These are phyloP conservation scores for Ernsta delagoae DNA, from an alignment of 2,888 invertebrate species.

Conservation along the genomic window DNA sequence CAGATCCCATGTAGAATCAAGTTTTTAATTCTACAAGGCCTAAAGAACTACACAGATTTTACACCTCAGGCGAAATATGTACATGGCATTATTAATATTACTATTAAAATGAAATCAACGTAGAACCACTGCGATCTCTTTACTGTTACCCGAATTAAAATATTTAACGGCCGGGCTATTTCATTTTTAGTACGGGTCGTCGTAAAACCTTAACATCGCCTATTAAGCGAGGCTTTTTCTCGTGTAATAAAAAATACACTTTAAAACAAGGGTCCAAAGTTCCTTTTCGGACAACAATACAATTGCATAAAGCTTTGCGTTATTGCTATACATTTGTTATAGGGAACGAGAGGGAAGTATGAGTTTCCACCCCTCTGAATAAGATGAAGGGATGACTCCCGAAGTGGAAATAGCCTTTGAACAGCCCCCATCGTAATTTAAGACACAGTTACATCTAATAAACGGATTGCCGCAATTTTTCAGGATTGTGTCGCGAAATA, in stretches of 20 bases:
- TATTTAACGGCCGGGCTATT: slow-evolving; percentile 12
- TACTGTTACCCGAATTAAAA: slow-evolving; percentile 1
- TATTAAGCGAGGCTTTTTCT: slow-evolving; percentile 4
- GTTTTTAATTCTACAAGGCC: too few species aligned
- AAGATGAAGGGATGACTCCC: slow-evolving; percentile 51
- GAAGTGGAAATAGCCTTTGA: slow-evolving; percentile 40
- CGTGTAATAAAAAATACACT: slow-evolving; percentile 16
- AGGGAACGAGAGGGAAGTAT: slow-evolving; percentile 46
- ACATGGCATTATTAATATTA: too few species aligned
- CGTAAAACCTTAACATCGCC: slow-evolving; percentile 19
- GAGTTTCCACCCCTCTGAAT: slow-evolving; percentile 47
- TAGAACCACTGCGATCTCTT: neutral
- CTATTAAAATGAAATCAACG: neutral
- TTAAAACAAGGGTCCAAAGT: slow-evolving; percentile 18
- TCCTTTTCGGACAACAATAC: slow-evolving; percentile 10
- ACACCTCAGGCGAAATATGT: too few species aligned
- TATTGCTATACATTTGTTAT: slow-evolving; percentile 32
- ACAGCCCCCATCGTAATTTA: slow-evolving; percentile 27
- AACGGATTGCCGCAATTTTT: slow-evolving; percentile 22
- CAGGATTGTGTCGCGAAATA: slow-evolving; percentile 16
- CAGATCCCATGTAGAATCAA: too few species aligned
- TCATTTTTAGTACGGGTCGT: slow-evolving; percentile 31
- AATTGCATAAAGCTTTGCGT: neutral
- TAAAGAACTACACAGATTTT: too few species aligned
- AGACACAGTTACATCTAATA: slow-evolving; percentile 24